Percentiles rank a stretch among this genome's conserved stretches.
These are phyloP conservation scores for Xiphophorus couchianus DNA, from an alignment of 2,113 vertebrate species.

Conservation along the genomic window DNA sequence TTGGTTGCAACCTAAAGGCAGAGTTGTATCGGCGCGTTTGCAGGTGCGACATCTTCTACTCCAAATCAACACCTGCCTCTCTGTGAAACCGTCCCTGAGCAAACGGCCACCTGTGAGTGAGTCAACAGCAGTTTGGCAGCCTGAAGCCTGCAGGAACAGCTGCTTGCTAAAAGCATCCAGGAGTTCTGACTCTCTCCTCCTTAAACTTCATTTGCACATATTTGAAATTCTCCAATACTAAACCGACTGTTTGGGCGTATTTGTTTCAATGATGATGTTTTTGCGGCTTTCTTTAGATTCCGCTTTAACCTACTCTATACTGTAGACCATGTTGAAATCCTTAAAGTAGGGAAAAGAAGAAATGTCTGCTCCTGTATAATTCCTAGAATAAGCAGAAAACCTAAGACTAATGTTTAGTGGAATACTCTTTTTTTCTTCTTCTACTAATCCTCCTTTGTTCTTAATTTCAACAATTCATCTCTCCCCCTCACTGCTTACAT, in stretches of 20 bases:
- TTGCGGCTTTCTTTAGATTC: background rate
- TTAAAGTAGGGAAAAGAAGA: background rate
- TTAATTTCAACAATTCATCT: constrained; percentile 36
- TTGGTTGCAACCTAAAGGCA: constrained; percentile 9
- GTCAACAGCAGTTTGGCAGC: constrained; percentile 36
- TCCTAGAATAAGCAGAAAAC: constrained; percentile 36
- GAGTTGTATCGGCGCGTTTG: constrained; percentile 10
- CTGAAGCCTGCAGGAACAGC: constrained; percentile 39
- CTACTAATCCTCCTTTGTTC: constrained; percentile 45
- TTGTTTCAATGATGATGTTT: background rate
- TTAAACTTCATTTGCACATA: constrained; percentile 2
- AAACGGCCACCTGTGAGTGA: constrained; percentile 26
- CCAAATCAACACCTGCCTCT: constrained; percentile 56
- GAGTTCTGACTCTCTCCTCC: constrained; percentile 2
- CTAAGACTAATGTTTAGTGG: constrained; percentile 11
- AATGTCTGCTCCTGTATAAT: background rate
- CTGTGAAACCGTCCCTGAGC: constrained; percentile 38
- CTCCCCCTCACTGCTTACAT: constrained; percentile 6
- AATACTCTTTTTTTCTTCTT: background rate
- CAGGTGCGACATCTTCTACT: constrained; percentile 28
- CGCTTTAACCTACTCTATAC: no score
- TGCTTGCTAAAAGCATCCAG: constrained; percentile 38
- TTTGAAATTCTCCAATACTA: background rate
- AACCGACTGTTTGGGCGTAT: constrained; percentile 8
- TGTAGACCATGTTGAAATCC: background rate